Conservation (phyloP, 2,113 vertebrate genomes). For the Cyanoramphus novaezelandiae region DNA sequence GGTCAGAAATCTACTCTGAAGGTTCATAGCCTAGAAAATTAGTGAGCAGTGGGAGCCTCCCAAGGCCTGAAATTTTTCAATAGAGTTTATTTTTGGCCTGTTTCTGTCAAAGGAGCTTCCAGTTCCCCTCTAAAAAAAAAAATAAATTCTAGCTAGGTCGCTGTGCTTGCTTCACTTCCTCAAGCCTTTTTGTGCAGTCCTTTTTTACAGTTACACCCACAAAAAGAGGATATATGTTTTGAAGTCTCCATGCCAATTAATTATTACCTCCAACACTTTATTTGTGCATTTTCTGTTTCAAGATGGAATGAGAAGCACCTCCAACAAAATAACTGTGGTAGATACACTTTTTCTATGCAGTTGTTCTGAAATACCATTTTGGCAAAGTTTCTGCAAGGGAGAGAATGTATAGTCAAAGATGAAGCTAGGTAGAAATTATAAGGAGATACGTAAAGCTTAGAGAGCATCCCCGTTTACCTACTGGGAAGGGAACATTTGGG, state of each 20-base stretch:
- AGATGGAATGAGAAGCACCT: not conserved
- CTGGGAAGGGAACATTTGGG: not conserved
- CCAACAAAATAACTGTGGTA: not conserved
- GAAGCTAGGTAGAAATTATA: not conserved
- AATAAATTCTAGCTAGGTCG: not conserved
- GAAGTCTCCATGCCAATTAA: not conserved
- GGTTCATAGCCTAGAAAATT: not conserved
- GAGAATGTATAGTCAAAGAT: not conserved
- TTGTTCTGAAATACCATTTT: not conserved
- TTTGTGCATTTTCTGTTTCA: not conserved
- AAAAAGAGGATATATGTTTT: conserved; percentile 35
- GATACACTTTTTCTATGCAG: not conserved
- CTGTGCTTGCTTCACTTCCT: conserved; percentile 61
- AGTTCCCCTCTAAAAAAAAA: conserved; percentile 37
- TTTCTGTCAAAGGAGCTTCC: conserved; percentile 27
- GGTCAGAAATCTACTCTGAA: not conserved
- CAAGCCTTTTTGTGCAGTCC: conserved; percentile 3
- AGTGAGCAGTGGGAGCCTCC: not conserved
- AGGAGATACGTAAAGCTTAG: not conserved
- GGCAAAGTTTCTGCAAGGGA: not conserved
- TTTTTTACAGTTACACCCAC: conserved; percentile 35
- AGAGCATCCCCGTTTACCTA: not conserved
- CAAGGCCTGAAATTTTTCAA: not conserved
- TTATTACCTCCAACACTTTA: not conserved
- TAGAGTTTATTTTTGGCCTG: not conserved